phyloP scores from a whole-genome alignment of 2,113 vertebrate genomes.

The Xiphophorus couchianus region DNA sequence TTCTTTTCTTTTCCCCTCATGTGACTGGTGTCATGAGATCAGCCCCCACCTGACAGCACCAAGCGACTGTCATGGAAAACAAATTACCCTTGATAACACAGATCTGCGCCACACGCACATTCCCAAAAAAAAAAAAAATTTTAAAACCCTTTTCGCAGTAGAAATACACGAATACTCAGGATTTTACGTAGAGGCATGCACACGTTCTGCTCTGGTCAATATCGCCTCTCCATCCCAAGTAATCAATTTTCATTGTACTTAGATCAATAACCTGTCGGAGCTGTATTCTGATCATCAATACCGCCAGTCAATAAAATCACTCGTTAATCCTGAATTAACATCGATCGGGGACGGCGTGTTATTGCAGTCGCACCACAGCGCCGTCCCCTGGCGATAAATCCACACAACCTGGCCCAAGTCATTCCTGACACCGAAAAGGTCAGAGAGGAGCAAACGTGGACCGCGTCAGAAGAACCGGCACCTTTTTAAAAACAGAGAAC shows the following conservation, averaged over 20 bases:
- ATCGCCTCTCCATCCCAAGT: conserved; percentile 19
- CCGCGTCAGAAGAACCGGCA: not conserved
- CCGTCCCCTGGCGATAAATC: conserved; percentile 9
- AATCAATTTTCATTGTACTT: conserved; percentile 62
- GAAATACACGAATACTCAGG: not conserved
- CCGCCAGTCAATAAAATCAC: conserved; percentile 39
- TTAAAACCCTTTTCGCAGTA: not conserved
- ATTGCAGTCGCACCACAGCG: conserved; percentile 17
- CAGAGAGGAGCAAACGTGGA: not conserved
- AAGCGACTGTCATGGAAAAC: conserved; percentile 53
- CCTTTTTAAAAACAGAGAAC: conserved; percentile 4
- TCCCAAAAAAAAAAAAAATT: not conserved
- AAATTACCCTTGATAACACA: conserved; percentile 40
- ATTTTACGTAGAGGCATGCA: not conserved
- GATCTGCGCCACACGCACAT: not conserved
- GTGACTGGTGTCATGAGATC: conserved; percentile 56
- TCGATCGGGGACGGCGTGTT: conserved; percentile 30
- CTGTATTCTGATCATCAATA: conserved; percentile 56
- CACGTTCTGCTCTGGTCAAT: conserved; percentile 34
- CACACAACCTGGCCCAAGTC: not conserved
- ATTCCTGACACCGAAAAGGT: conserved; percentile 21
- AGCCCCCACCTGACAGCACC: conserved; percentile 43
- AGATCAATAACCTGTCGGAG: conserved; percentile 41
- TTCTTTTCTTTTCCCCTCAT: conserved; percentile 24
- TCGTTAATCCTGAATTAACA: conserved; percentile 62